Base-by-base conservation (phyloP, 1,140 invertebrate genomes). In the Nautilus pompilius region DNA sequence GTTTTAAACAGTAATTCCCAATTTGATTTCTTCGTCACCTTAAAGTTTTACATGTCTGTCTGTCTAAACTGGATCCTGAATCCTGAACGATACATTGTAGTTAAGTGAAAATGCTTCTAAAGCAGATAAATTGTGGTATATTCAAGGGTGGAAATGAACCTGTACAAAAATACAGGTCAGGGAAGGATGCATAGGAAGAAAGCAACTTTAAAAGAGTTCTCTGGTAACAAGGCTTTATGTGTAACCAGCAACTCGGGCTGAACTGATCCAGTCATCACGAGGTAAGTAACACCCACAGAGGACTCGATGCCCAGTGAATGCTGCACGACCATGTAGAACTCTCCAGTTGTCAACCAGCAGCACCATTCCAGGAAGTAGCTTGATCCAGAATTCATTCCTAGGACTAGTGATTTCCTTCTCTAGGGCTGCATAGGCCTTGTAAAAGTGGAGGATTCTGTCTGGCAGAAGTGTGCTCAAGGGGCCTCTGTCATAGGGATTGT, bases 281-380 rank as follows among this genome's bases (percentile, higher is more conserved):
- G 63, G 61, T 5, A 77, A 54, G 55, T 77, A 77, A 34, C 67
- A 69, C 13, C 73, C 71, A 64, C 73, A 68, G 24, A 78, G 45
- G 0, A 67, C 29, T 34, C 78, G 65, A 1, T 61, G 57, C 20
- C 78, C 89, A 2, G 85, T 86, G 77, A 90, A 91, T 0, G 79
- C 84, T 29, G 84, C 84, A 55, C 90, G 83, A 0, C 90, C 90
- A 73, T 92, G 90, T 2, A 91, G 76, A 1, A 91, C 83, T 51
- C 91, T 83, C 85, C 89, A 91, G 79, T 92, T 92, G 70, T 92
- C 90, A 58, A 91, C 87, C 48, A 89, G 86, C 36, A 91, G 79
- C 2, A 91, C 85, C 33, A 80, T 86, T 65, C 89, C 89, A 34
- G 89, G 89, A 24, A 73, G 71, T 13, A 91, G 74, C 76, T 87